Evolutionary conservation across 2,888 invertebrate genomes (phyloP), one percentile per base, ranked within the genome.

Genomic region (Eupelmus urozonus): DNA sequence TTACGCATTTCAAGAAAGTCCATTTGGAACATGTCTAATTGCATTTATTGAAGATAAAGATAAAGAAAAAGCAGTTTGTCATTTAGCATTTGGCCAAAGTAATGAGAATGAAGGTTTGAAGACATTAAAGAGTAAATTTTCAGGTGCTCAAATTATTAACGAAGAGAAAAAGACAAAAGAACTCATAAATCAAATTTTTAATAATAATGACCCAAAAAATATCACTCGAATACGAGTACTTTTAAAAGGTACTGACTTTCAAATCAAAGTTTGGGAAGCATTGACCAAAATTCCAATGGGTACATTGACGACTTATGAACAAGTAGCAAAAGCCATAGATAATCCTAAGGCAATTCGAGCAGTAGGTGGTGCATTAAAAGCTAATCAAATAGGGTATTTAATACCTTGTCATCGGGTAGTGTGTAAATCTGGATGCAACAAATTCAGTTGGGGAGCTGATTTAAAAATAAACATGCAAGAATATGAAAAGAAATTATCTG

Each of bases 331-430:
- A 5, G 76, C 76, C 45, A 84, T 87, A 72, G 81, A 81, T 1
- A 85, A 85, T 49, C 85, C 88, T 3, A 84, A 82, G 69, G 87
- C 85, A 4, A 71, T 80, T 40, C 81, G 87, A 40, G 86, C 88
- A 0, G 86, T 85, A 40, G 89, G 82, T 9, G 85, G 81, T 60
- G 88, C 88, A 0, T 67, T 87, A 25, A 85, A 83, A 53, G 84
- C 79, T 9, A 89, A 89, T 82, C 81, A 82, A 62, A 76, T 89
- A 20, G 85, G 80, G 1, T 85, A 83, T 75, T 76, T 89, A 9
- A 82, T 89, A 63, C 89, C 88, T 2, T 89, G 89, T 72, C 89
- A 89, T 78, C 84, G 88, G 0, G 87, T 89, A 0, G 69, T 81
- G 18, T 74, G 83, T 20, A 87, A 87, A 75, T 63, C 82, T 57